Evolutionary conservation across 2,113 vertebrate species (phyloP), one percentile per base, ranked within the genome.

Genomic region (Oryzias curvinotus): DNA sequence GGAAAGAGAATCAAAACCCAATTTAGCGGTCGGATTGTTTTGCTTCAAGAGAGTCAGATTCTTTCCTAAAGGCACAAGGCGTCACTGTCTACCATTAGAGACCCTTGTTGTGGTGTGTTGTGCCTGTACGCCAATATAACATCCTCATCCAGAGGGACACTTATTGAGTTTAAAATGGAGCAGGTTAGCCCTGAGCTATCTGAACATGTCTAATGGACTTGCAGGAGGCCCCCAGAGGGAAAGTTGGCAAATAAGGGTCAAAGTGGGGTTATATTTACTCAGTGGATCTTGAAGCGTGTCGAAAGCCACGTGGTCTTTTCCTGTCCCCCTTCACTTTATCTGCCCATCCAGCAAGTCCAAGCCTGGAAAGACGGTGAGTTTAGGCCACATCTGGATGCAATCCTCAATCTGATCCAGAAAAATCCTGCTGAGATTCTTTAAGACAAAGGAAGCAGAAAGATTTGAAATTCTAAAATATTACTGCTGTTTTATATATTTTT

Each of bases 131-230:
- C 73, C 51, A 65, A 52, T 72, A 60, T 51, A 72, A 50, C 52
- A 45, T 53, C 59, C 59, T 75, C 65, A 18, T 82, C 80, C 78
- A 66, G 12, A 50, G 73, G 83, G 74, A 86, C 23, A 21, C 55
- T 88, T 86, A 87, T 87, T 88, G 87, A 89, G 81, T 88, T 86
- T 91, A 85, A 91, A 87, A 86, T 43, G 68, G 70, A 61, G 80
- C 85, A 88, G 78, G 80, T 83, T 72, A 81, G 75, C 72, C 73
- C 42, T 25, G 61, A 73, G 78, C 71, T 85, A 76, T 83, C 80
- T 64, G 76, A 86, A 86, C 65, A 69, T 60, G 65, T 83, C 84
- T 88, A 90, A 87, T 85, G 84, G 87, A 85, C 72, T 85, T 19
- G 68, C 76, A 68, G 81, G 69, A 82, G 74, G 59, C 61, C 66